A percentile compares a stretch with the other conserved stretches of the same genome.
These are phyloP conservation scores for Myoxocephalus aenaeus DNA, from an alignment of 2,797 vertebrate species.

Conservation along the genomic window DNA sequence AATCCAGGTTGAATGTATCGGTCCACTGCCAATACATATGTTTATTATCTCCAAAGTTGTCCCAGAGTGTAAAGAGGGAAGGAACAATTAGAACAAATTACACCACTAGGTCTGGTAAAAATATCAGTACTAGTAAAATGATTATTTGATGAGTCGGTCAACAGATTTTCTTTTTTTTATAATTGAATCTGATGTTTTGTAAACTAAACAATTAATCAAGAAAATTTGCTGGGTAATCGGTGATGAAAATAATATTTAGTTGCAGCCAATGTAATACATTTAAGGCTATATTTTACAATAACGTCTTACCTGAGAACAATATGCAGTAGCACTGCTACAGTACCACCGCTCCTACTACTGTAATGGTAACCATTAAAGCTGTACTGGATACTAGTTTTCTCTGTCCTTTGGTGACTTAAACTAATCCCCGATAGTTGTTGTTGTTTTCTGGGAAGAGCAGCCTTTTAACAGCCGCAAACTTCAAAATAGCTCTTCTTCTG, in stretches of 20 bases:
- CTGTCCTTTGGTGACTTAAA: too few species aligned
- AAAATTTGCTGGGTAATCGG: background rate
- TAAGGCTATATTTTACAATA: background rate
- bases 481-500: conserved; percentile 4
- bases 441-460: too few species aligned
- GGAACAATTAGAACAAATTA: conserved; percentile 1
- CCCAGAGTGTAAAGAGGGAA: conserved; percentile 18
- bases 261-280: background rate
- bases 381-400: background rate
- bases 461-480: too few species aligned
- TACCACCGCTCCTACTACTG: background rate
- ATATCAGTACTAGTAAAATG: background rate
- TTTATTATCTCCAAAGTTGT: conserved; percentile 32
- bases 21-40: conserved; percentile 37
- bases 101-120: background rate
- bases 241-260: background rate
- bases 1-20: conserved; percentile 40
- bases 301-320: background rate
- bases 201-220: background rate
- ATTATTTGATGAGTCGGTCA: background rate
- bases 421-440: too few species aligned
- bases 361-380: background rate
- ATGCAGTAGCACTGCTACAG: background rate
- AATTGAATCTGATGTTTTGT: background rate
- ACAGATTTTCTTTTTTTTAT: background rate